A percentile compares a stretch with the other conserved stretches of the same genome.
Evolutionary conservation across 2,113 vertebrate species (phyloP).

Genomic region (Channa argus): DNA sequence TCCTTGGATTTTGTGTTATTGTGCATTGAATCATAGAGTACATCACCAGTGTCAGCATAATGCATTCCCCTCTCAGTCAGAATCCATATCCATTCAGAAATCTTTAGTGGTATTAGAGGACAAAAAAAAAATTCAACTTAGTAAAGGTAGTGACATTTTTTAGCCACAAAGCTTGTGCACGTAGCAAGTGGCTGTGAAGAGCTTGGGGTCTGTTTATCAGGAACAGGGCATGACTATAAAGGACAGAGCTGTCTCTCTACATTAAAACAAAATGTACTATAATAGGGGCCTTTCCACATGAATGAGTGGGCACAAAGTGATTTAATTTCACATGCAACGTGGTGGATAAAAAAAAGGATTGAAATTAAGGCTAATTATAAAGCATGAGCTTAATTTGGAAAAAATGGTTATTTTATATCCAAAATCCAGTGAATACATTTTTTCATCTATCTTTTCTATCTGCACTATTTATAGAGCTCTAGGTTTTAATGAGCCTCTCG

Average conservation of each 20-base stretch:
- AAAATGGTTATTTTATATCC: constrained; percentile 75
- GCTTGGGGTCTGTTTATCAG: constrained; percentile 58
- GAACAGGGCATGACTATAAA: constrained; percentile 56
- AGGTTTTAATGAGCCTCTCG: constrained; percentile 76
- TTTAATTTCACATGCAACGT: constrained; percentile 72
- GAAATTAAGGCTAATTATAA: constrained; percentile 75
- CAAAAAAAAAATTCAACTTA: constrained; percentile 16
- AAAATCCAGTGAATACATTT: constrained; percentile 66
- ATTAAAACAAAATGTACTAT: constrained; percentile 73
- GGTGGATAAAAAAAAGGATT: constrained; percentile 34
- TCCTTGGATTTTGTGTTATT: constrained; percentile 66
- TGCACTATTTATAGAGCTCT: constrained; percentile 72
- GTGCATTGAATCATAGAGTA: constrained; percentile 66
- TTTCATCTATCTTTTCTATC: constrained; percentile 58
- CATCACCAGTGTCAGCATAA: constrained; percentile 69
- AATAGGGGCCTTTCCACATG: constrained; percentile 70
- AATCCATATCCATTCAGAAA: constrained; percentile 49
- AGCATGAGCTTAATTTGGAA: constrained; percentile 77
- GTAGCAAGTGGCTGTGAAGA: constrained; percentile 30
- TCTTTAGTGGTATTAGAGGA: constrained; percentile 33
- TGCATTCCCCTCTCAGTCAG: constrained; percentile 41
- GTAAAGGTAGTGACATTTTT: constrained; percentile 43
- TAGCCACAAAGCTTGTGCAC: constrained; percentile 39
- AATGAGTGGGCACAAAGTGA: constrained; percentile 66
- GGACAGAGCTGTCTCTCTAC: constrained; percentile 75